Evolutionary conservation across 2,888 invertebrate genomes (phyloP), one percentile per base, ranked within the genome.

Genomic region (Zhuqinia jingwanae): DNA sequence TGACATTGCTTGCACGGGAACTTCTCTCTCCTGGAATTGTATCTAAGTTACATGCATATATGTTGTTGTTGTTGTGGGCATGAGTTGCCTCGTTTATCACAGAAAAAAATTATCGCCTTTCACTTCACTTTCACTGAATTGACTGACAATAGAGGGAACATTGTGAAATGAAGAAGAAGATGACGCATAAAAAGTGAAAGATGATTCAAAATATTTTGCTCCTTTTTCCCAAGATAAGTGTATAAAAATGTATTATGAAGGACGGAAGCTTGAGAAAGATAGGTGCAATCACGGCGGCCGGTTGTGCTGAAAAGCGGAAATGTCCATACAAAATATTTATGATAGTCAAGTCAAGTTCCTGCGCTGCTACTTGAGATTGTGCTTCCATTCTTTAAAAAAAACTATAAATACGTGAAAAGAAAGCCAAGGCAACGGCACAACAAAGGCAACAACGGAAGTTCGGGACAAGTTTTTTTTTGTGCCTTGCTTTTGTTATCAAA

Each of bases 381-480:
- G n/a, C n/a, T n/a, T n/a, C n/a, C n/a, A n/a, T n/a, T n/a, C n/a
- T n/a, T n/a, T n/a, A n/a, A n/a, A n/a, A n/a, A n/a, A n/a, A n/a
- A n/a, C n/a, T n/a, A n/a, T n/a, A n/a, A n/a, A n/a, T n/a, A n/a
- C n/a, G n/a, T n/a, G n/a, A n/a, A n/a, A n/a, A n/a, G n/a, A n/a
- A n/a, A n/a, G n/a, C n/a, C n/a, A n/a, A n/a, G n/a, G n/a, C n/a
- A n/a, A n/a, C n/a, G n/a, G n/a, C n/a, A n/a, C n/a, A n/a, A n/a
- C n/a, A n/a, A n/a, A n/a, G n/a, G n/a, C 56, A 56, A 58, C 22
- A 36, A 75, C 75, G 83, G 83, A 83, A 83, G 68, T 45, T 83
- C 25, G 36, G 42, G 83, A 83, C 83, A 83, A 83, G 83, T 83
- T 83, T n/a, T n/a, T n/a, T n/a, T n/a, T n/a, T 83, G 83, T 53